A percentile compares a stretch with the other conserved stretches of the same genome.
Evolutionary conservation across 2,888 invertebrate species (phyloP).

Genomic region (Xanthostigma xanthostigma): DNA sequence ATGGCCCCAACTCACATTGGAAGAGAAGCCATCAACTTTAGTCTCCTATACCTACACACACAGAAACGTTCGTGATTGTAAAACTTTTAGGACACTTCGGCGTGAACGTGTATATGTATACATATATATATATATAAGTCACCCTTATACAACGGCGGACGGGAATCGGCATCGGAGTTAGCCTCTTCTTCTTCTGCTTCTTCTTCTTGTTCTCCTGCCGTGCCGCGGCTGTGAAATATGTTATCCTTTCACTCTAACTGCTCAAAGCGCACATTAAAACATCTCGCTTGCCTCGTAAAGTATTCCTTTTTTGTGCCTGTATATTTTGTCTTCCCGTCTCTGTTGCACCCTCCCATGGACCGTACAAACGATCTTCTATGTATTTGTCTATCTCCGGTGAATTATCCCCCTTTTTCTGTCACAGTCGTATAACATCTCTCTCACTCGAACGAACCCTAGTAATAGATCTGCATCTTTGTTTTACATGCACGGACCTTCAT

Average conservation of each 20-base stretch:
- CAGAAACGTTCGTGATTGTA: conserved; percentile 39
- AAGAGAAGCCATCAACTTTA: conserved; percentile 47
- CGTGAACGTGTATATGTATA: conserved; percentile 5
- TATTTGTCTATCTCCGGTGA: not conserved
- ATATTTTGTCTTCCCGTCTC: no score
- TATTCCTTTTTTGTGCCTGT: no score
- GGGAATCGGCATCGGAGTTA: not conserved
- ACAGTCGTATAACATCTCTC: not conserved
- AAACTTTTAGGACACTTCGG: conserved; percentile 47
- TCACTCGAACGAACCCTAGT: not conserved
- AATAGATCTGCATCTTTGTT: not conserved
- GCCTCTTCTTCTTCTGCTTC: not conserved
- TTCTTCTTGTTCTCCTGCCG: not conserved
- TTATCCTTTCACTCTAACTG: no score
- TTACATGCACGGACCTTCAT: not conserved
- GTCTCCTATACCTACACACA: conserved; percentile 29
- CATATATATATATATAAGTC: not conserved
- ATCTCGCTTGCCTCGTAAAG: no score
- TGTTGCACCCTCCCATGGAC: not conserved
- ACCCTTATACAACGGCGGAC: not conserved
- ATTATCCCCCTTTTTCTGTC: conserved; percentile 2
- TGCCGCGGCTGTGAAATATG: not conserved
- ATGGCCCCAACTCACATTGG: conserved; percentile 50
- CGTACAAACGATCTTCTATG: not conserved
- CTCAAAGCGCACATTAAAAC: no score